Evolutionary conservation across 2,888 invertebrate genomes (phyloP).

Genomic region (Trachelus troglodyta): DNA sequence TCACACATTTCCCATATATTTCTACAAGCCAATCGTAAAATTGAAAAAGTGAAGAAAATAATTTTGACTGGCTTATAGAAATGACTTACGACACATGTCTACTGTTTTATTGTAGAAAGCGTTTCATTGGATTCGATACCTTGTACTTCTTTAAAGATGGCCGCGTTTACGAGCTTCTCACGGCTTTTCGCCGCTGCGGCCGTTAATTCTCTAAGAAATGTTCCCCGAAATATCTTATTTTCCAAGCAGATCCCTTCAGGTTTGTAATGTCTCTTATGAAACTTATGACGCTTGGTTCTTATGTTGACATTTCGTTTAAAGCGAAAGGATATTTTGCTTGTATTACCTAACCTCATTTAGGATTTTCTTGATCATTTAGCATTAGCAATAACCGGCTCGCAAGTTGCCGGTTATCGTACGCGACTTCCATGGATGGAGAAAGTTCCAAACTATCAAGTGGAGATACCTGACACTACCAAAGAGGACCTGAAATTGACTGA

Average conservation of each 20-base stretch:
- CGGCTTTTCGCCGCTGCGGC: slow-evolving; percentile 38
- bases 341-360: slow-evolving; percentile 11
- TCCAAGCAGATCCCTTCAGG: slow-evolving; percentile 36
- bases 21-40: too few species aligned
- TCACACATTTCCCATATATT: too few species aligned
- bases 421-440: slow-evolving; percentile 47
- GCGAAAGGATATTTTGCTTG: background rate
- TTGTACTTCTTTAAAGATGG: slow-evolving; percentile 37
- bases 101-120: too few species aligned
- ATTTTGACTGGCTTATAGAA: too few species aligned
- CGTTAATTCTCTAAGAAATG: slow-evolving; percentile 39
- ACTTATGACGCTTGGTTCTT: background rate
- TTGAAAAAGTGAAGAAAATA: too few species aligned
- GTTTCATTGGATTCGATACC: too few species aligned
- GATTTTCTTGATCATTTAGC: background rate
- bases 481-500: slow-evolving; percentile 44
- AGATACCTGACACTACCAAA: slow-evolving; percentile 40
- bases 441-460: slow-evolving; percentile 35
- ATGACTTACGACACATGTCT: too few species aligned
- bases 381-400: slow-evolving; percentile 5
- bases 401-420: slow-evolving; percentile 28
- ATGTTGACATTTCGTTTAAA: background rate
- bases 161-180: slow-evolving; percentile 43
- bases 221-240: slow-evolving; percentile 27
- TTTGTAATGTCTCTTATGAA: slow-evolving; percentile 20